A percentile compares a stretch with the other conserved stretches of the same genome.
These are phyloP conservation scores for Cyanistes caeruleus DNA, from an alignment of 2,113 vertebrate species.

Conservation along the genomic window DNA sequence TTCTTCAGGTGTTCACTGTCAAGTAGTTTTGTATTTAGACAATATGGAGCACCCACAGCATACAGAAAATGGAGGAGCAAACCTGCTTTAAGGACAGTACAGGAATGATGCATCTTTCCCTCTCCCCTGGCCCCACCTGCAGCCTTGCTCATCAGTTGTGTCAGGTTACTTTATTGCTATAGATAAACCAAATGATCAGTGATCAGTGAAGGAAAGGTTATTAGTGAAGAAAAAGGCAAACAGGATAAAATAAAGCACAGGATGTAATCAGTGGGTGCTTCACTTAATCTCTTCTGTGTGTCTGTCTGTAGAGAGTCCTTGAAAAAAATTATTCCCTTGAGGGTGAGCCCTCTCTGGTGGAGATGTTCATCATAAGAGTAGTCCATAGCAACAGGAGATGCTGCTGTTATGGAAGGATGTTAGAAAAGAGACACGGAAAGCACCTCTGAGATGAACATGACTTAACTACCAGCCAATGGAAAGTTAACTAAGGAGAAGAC, in stretches of 20 bases:
- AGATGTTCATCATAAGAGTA: background rate
- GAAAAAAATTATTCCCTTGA: background rate
- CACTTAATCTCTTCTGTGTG: background rate
- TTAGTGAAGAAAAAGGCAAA: background rate
- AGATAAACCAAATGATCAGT: background rate
- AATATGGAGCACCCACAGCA: background rate
- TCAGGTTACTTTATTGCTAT: background rate
- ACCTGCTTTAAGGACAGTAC: background rate
- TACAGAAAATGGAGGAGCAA: background rate
- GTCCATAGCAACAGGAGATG: background rate
- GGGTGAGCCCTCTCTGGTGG: background rate
- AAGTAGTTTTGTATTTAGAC: background rate
- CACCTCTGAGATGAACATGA: background rate
- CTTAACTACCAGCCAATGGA: background rate
- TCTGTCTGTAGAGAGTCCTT: background rate
- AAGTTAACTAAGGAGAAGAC: background rate
- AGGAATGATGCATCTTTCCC: background rate
- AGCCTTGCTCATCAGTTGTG: background rate
- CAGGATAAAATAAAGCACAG: background rate
- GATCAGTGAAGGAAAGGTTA: background rate
- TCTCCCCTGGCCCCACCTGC: background rate
- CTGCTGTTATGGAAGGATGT: background rate
- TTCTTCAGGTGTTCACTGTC: background rate
- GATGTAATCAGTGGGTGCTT: accelerated
- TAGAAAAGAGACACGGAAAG: background rate